Conservation (phyloP, 2,888 invertebrate genomes). For the Polia nebulosa region DNA sequence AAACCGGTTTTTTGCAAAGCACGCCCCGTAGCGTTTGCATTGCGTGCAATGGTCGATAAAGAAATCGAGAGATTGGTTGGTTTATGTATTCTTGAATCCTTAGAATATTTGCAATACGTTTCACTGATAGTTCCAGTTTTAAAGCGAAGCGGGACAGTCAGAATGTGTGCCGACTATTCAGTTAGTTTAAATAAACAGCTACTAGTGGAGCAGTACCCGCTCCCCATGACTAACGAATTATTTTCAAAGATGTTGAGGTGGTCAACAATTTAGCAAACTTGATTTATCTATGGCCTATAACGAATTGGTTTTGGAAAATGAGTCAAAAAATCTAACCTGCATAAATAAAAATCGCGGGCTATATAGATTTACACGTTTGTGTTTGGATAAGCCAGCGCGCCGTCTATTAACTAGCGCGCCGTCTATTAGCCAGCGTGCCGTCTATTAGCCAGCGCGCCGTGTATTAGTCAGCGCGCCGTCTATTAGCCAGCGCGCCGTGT, state of each 20-base stretch:
- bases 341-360: conserved; percentile 17
- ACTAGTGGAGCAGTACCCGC: conserved; percentile 9
- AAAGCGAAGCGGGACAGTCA: conserved; percentile 4
- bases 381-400: conserved; percentile 23
- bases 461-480: no score
- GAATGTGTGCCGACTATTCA: conserved; percentile 13
- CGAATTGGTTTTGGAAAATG: not conserved
- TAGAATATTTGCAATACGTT: not conserved
- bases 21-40: conserved; percentile 3
- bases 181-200: conserved; percentile 17
- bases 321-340: conserved; percentile 18
- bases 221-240: not conserved
- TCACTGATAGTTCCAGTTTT: conserved; percentile 5
- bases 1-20: conserved; percentile 18
- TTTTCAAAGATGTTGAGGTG: conserved; percentile 18
- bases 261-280: conserved; percentile 16
- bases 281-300: conserved; percentile 15
- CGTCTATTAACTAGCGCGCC: not conserved
- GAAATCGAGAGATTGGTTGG: conserved; percentile 13
- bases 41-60: not conserved
- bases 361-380: conserved; percentile 10
- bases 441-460: no score
- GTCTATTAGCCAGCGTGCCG: no score
- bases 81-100: conserved; percentile 6
- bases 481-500: no score